phyloP scores from a whole-genome alignment of 1,140 invertebrate species.

The Nylanderia fulva region DNA sequence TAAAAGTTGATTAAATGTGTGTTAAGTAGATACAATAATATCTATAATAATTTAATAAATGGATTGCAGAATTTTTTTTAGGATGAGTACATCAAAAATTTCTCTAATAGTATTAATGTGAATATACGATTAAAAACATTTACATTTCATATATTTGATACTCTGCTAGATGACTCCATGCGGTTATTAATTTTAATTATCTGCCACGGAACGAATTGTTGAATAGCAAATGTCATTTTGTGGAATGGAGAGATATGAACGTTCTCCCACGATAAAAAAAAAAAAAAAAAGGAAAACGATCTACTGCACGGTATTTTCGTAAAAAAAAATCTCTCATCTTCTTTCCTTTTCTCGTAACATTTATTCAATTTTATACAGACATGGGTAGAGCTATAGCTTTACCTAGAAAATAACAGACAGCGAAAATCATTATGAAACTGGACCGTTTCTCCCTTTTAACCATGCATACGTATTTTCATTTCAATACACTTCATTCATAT shows the following conservation, averaged over 20 bases:
- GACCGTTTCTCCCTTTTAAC: conserved; percentile 1
- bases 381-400: neutral
- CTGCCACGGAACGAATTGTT: conserved; percentile 26
- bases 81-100: conserved; percentile 1
- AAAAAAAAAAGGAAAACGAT: conserved; percentile 46
- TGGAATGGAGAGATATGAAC: conserved; percentile 18
- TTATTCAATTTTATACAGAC: conserved; percentile 51
- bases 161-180: conserved; percentile 22
- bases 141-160: conserved; percentile 47
- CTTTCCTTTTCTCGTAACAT: conserved; percentile 27
- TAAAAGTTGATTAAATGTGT: neutral
- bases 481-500: conserved; percentile 56
- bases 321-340: conserved; percentile 21
- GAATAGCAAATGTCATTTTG: conserved; percentile 59
- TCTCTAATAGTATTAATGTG: conserved; percentile 21
- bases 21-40: conserved; percentile 23
- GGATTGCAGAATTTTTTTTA: conserved; percentile 7
- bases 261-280: conserved; percentile 19
- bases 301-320: conserved; percentile 21
- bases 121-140: conserved; percentile 34
- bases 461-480: conserved; percentile 44
- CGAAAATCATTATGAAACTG: conserved; percentile 46
- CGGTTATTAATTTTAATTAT: conserved; percentile 61
- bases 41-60: conserved; percentile 33
- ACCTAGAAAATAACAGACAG: conserved; percentile 34